Evolutionary conservation across 2,888 invertebrate species (phyloP).

Genomic region (Dicranocentrus wangi): DNA sequence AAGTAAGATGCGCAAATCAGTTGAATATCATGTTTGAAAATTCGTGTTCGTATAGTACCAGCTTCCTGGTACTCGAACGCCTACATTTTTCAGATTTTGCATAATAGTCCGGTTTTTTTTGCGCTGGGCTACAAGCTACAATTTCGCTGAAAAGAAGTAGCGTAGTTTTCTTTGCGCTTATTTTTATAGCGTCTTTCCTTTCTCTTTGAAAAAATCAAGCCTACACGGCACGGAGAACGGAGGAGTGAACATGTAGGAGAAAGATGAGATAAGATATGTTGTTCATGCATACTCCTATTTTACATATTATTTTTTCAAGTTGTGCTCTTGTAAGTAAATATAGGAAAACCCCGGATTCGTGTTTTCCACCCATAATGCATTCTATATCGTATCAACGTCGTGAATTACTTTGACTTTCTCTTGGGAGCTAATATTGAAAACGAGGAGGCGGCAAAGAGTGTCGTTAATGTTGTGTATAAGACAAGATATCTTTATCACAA

Average conservation of each 20-base stretch:
- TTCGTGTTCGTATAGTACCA: neutral
- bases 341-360: no score
- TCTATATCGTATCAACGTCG: no score
- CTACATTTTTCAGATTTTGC: conserved; percentile 11
- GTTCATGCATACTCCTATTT: no score
- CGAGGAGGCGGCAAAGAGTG: neutral
- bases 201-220: no score
- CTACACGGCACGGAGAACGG: no score
- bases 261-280: no score
- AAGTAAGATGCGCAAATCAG: conserved; percentile 11
- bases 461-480: neutral
- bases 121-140: neutral
- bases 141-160: neutral
- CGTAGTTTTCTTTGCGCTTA: no score
- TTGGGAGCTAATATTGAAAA: neutral
- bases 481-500: neutral
- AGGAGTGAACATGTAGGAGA: no score
- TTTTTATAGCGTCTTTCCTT: no score
- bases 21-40: conserved; percentile 12
- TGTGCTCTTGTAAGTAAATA: no score
- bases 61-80: neutral
- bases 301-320: no score
- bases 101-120: conserved; percentile 5
- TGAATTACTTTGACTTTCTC: neutral
- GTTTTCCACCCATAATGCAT: no score